Evolutionary conservation across 2,797 vertebrate genomes (phyloP).

Genomic region (Pogoniulus pusillus): DNA sequence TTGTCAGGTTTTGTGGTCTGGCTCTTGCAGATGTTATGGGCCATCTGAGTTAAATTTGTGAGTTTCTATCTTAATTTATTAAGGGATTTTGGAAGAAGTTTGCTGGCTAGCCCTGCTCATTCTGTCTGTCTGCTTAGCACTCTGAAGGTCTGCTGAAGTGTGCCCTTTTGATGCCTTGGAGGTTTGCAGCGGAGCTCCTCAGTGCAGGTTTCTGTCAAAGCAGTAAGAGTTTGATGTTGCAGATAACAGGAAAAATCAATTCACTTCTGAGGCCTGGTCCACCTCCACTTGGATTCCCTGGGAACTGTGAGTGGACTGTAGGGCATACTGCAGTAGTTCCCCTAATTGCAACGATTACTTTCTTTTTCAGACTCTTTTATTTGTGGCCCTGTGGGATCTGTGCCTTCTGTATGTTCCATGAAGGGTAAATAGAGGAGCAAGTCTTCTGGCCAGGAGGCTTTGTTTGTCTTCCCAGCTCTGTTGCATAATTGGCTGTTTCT

Average conservation of each 20-base stretch:
- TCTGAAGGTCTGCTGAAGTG: not conserved
- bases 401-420: not conserved
- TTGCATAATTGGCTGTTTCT: not conserved
- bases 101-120: not conserved
- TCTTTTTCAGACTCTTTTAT: not conserved
- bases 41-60: not conserved
- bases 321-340: not conserved
- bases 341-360: not conserved
- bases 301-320: not conserved
- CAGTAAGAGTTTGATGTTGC: not conserved
- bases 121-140: not conserved
- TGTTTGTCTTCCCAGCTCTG: not conserved
- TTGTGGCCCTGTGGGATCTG: not conserved
- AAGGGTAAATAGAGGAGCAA: not conserved
- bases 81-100: not conserved
- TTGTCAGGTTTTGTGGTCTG: not conserved
- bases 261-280: not conserved
- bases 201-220: not conserved
- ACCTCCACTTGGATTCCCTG: not conserved
- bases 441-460: not conserved
- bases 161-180: not conserved
- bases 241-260: not conserved
- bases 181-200: not conserved
- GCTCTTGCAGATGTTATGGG: not conserved
- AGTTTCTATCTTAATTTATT: not conserved